Evolutionary conservation across 2,888 invertebrate species (phyloP).

Genomic region (Perdita meconis): DNA sequence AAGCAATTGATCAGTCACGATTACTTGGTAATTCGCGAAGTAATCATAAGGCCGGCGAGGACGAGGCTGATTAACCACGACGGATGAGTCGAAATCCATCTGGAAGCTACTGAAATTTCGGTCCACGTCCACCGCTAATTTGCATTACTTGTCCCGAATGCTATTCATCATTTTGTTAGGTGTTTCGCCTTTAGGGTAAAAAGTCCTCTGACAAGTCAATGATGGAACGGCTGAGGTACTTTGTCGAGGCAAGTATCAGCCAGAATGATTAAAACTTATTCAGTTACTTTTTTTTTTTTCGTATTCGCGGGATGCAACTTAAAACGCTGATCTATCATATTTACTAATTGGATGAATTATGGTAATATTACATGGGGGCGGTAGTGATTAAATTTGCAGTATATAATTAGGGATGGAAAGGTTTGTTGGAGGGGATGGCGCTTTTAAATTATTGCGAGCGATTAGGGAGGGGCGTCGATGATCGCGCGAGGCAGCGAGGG

Average conservation of each 20-base stretch:
- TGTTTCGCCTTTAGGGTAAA: conserved; percentile 25
- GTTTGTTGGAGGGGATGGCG: no score
- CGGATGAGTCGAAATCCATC: not conserved
- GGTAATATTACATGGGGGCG: not conserved
- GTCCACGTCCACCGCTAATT: conserved; percentile 17
- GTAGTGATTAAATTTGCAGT: no score
- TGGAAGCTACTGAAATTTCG: conserved; percentile 6
- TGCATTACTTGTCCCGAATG: conserved; percentile 26
- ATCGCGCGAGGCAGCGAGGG: no score
- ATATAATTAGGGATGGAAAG: no score
- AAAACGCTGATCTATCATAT: conserved; percentile 10
- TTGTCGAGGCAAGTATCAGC: conserved; percentile 2
- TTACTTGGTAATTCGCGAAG: not conserved
- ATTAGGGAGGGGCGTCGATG: no score
- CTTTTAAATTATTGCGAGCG: no score
- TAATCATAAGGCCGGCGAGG: not conserved
- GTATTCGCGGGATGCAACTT: not conserved
- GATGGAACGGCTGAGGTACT: conserved; percentile 19
- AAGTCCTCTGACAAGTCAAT: conserved; percentile 18
- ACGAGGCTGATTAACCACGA: not conserved
- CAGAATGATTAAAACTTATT: conserved; percentile 19
- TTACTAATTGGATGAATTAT: not conserved
- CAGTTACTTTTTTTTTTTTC: no score
- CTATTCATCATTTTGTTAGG: conserved; percentile 35
- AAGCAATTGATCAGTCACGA: conserved; percentile 2